Conservation (phyloP, 2,888 invertebrate genomes). For the Auanema sp. region DNA sequence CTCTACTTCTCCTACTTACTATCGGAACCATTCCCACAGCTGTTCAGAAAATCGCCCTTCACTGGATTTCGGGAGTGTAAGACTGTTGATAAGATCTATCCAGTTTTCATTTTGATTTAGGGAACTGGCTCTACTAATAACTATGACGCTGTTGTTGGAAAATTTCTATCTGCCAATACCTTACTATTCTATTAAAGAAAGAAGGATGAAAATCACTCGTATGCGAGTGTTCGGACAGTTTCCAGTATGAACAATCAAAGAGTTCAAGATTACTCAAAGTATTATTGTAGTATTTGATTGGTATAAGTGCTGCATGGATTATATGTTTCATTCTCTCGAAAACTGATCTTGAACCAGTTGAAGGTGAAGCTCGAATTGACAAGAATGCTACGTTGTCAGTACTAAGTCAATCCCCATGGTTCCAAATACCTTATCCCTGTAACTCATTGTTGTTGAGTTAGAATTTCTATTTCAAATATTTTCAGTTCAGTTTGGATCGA, state of each 20-base stretch:
- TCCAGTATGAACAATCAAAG: constrained; percentile 34
- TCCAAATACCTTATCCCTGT: constrained; percentile 57
- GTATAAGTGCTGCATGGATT: constrained; percentile 47
- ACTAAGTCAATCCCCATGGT: constrained; percentile 47
- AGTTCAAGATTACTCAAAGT: not conserved
- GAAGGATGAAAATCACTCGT: constrained; percentile 22
- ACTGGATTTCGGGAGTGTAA: constrained; percentile 57
- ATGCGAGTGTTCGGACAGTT: constrained; percentile 51
- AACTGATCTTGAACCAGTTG: constrained; percentile 39
- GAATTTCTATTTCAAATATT: not conserved
- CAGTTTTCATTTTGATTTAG: constrained; percentile 26
- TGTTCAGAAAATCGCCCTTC: constrained; percentile 43
- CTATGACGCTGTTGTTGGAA: constrained; percentile 46
- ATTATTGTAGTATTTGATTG: constrained; percentile 45
- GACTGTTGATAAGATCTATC: constrained; percentile 7
- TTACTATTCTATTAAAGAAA: constrained; percentile 24
- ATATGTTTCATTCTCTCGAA: constrained; percentile 46
- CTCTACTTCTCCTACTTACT: constrained; percentile 47
- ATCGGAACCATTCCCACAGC: constrained; percentile 48
- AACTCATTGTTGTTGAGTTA: constrained; percentile 5
- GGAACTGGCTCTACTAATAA: constrained; percentile 42
- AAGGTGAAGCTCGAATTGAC: constrained; percentile 47
- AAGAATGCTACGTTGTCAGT: constrained; percentile 45
- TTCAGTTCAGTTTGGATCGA: constrained; percentile 48
- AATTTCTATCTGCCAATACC: constrained; percentile 51